Percentiles rank a stretch among this genome's conserved stretches.
Evolutionary conservation across 2,797 vertebrate genomes (phyloP).

Genomic region (Hoplostethus atlanticus): DNA sequence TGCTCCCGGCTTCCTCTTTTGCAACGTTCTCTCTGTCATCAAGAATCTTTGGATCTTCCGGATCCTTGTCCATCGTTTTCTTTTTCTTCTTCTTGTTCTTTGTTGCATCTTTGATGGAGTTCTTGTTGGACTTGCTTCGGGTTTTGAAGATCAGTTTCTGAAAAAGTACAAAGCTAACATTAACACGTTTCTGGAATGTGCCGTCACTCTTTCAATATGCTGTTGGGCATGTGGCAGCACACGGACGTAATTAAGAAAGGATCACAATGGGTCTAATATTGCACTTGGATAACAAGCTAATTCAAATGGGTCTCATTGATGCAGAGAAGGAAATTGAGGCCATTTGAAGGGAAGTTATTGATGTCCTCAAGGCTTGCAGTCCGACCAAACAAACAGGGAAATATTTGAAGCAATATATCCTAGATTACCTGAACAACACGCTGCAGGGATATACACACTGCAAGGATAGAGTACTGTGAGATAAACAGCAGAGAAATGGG

Average conservation of each 20-base stretch:
- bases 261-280: constrained; percentile 57
- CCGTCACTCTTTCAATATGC: constrained; percentile 32
- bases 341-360: constrained; percentile 47
- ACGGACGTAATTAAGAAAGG: constrained; percentile 68
- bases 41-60: constrained; percentile 70
- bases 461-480: constrained; percentile 10
- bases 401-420: constrained; percentile 47
- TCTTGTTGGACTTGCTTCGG: constrained; percentile 85
- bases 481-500: constrained; percentile 29
- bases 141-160: constrained; percentile 88
- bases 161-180: constrained; percentile 64
- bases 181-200: constrained; percentile 43
- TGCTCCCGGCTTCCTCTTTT: constrained; percentile 45
- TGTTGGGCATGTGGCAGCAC: constrained; percentile 34
- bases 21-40: constrained; percentile 62
- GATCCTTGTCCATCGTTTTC: constrained; percentile 68
- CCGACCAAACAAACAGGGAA: constrained; percentile 57
- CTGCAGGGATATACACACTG: constrained; percentile 25
- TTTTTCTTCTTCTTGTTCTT: constrained; percentile 84
- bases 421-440: constrained; percentile 48
- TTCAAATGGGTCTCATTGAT: constrained; percentile 59
- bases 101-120: constrained; percentile 78
- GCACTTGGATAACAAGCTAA: constrained; percentile 52
- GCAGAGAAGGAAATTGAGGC: constrained; percentile 63
- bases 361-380: constrained; percentile 45